Evolutionary conservation across 2,113 vertebrate species (phyloP).

Genomic region (Thoracochromis brauschi): DNA sequence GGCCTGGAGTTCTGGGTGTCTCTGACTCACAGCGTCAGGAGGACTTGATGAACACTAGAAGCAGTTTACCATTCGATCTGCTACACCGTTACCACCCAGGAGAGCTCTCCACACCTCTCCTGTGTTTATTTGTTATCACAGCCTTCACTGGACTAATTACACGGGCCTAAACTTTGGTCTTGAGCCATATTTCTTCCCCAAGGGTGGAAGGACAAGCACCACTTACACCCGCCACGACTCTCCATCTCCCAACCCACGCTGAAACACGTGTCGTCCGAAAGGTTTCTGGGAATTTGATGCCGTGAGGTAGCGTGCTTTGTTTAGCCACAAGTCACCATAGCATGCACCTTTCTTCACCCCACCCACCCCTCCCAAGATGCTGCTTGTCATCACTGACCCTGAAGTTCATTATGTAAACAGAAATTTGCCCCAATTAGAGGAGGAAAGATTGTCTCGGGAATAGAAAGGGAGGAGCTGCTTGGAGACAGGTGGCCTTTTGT

Average conservation of each 20-base stretch:
- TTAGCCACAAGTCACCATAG: constrained; percentile 39
- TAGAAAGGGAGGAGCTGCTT: not conserved
- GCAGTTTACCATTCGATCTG: constrained; percentile 16
- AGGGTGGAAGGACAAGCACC: not conserved
- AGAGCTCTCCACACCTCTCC: constrained; percentile 34
- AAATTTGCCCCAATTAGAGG: constrained; percentile 48
- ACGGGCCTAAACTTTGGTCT: constrained; percentile 40
- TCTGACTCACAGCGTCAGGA: constrained; percentile 1
- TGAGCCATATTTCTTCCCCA: constrained; percentile 17
- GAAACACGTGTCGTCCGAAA: constrained; percentile 25
- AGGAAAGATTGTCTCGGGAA: constrained; percentile 47
- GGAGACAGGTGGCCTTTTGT: constrained; percentile 48
- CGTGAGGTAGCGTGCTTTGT: constrained; percentile 53
- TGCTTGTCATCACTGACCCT: constrained; percentile 48
- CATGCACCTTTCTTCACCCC: not conserved
- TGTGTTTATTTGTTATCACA: constrained; percentile 66
- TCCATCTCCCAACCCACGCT: constrained; percentile 34
- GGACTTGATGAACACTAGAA: not conserved
- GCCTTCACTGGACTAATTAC: constrained; percentile 62
- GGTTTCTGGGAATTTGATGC: constrained; percentile 40
- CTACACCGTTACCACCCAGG: constrained; percentile 23
- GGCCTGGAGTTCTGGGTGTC: not conserved
- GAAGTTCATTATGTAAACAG: constrained; percentile 62
- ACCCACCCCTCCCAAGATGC: constrained; percentile 21
- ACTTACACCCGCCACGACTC: constrained; percentile 13